Evolutionary conservation across 2,113 vertebrate species (phyloP).

Genomic region (Stictonetta naevosa): DNA sequence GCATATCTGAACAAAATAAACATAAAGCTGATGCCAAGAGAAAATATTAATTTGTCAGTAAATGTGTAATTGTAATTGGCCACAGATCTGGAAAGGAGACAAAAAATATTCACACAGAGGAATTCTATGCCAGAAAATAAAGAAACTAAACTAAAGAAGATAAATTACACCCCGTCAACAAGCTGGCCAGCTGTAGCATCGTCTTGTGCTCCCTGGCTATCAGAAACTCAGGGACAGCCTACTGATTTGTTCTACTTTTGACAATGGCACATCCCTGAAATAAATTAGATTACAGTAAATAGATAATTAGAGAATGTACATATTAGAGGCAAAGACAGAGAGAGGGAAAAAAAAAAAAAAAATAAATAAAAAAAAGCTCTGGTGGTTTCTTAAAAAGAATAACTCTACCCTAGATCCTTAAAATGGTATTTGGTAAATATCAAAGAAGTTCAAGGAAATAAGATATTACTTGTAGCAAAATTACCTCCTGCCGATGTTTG

Average conservation of each 20-base stretch:
- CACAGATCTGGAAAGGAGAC: constrained; percentile 54
- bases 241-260: background rate
- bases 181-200: background rate
- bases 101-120: constrained; percentile 30
- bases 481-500: background rate
- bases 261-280: background rate
- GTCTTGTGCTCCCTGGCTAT: background rate
- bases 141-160: constrained; percentile 52
- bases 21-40: constrained; percentile 38
- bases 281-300: background rate
- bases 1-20: constrained; percentile 46
- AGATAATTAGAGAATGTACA: background rate
- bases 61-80: constrained; percentile 46
- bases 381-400: background rate
- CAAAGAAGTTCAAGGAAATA: background rate
- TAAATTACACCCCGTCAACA: constrained; percentile 50
- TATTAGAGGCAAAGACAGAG: background rate
- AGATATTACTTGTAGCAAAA: background rate
- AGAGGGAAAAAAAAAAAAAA: background rate
- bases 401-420: background rate
- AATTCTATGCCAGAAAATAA: constrained; percentile 48
- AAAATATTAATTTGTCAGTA: constrained; percentile 71
- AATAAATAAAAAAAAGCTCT: background rate
- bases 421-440: background rate
- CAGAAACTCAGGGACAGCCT: background rate